phyloP scores from a whole-genome alignment of 1,140 invertebrate genomes.

The Armadillidium nasatum region DNA sequence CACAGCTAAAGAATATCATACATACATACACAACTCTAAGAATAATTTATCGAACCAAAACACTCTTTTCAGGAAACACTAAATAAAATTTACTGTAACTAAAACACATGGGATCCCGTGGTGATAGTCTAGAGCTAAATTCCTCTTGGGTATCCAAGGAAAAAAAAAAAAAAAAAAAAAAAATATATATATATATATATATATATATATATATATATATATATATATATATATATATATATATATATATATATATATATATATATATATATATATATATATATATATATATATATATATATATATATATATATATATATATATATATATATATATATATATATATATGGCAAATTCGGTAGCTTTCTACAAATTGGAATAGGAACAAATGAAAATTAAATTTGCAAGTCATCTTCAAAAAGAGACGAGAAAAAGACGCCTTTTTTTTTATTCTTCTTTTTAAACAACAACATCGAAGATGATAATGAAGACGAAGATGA shows the following conservation, averaged over 20 bases:
- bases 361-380: not conserved
- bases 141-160: too few species aligned
- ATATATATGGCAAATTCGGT: not conserved
- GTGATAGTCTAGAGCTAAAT: too few species aligned
- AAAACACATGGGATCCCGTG: too few species aligned
- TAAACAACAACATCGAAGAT: not conserved
- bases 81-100: too few species aligned
- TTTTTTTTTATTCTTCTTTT: not conserved
- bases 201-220: constrained; percentile 9
- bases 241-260: constrained; percentile 13
- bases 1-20: too few species aligned
- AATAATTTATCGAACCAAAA: too few species aligned
- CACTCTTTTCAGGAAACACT: too few species aligned
- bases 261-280: constrained; percentile 12
- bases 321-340: constrained; percentile 9
- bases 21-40: too few species aligned
- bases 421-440: not conserved
- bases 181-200: not conserved
- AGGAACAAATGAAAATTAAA: not conserved
- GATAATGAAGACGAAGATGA: not conserved
- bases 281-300: constrained; percentile 8
- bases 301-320: constrained; percentile 15
- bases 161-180: too few species aligned
- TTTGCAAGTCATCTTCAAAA: not conserved
- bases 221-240: constrained; percentile 11